Evolutionary conservation across 2,888 invertebrate genomes (phyloP).

Genomic region (Drosophila rellima): DNA sequence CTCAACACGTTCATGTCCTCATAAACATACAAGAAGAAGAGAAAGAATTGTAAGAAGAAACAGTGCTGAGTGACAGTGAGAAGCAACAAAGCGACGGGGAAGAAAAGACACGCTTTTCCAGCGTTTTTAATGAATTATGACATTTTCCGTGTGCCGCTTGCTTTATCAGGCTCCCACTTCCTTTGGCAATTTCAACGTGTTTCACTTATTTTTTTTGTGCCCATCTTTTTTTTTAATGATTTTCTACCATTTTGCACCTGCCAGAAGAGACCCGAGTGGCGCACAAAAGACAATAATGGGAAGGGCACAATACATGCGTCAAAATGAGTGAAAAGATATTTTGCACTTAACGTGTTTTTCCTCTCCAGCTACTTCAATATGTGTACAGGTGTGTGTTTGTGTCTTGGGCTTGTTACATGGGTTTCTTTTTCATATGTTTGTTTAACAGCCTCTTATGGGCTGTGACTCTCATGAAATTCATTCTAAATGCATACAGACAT

Average conservation of each 20-base stretch:
- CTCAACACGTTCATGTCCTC: constrained; percentile 3
- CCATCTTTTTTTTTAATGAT: constrained; percentile 42
- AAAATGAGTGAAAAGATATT: constrained; percentile 80
- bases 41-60: neutral
- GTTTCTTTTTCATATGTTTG: constrained; percentile 56
- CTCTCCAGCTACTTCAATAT: constrained; percentile 55
- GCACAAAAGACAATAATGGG: constrained; percentile 44
- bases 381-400: constrained; percentile 27
- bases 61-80: constrained; percentile 44
- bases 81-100: constrained; percentile 25
- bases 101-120: constrained; percentile 62
- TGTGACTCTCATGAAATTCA: constrained; percentile 62
- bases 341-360: constrained; percentile 79
- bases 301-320: constrained; percentile 61
- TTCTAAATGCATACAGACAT: constrained; percentile 56
- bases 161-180: constrained; percentile 56
- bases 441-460: constrained; percentile 66
- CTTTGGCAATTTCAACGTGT: constrained; percentile 39
- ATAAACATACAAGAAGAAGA: constrained; percentile 2
- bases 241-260: constrained; percentile 70
- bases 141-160: constrained; percentile 58
- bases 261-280: constrained; percentile 27
- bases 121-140: constrained; percentile 81
- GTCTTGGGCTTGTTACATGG: constrained; percentile 56
- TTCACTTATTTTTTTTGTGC: constrained; percentile 18